Evolutionary conservation across 2,797 vertebrate species (phyloP), one percentile per base, ranked within the genome.

Genomic region (Bradypodion pumilum): DNA sequence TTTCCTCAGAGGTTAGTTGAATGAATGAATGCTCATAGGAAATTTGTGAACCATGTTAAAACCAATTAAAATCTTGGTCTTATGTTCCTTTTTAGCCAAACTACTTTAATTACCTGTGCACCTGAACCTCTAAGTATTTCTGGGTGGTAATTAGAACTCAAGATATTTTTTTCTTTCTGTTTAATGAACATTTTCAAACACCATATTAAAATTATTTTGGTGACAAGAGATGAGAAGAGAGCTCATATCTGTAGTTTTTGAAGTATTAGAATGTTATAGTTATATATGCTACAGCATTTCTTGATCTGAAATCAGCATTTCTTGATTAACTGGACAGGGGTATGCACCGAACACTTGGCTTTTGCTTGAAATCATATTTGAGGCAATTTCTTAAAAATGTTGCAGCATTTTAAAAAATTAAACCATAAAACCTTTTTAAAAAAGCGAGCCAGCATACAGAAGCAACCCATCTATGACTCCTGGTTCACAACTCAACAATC

Each of bases 31-130:
- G 21, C 16, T 76, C 40, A 7, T 7, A 86, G 87, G 85, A 76
- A 76, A 66, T 25, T 65, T 5, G 0, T 2, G 15, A 87, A 74
- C 74, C 42, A 73, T 35, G 68, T 69, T 37, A 85, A 63, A 81
- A 81, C 79, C 73, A 44, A n/a, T 40, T 81, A 69, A 16, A 35
- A 46, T 46, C 65, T 6, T 7, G 7, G 42, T 85, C 85, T 84
- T 6, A 7, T 75, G 3, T 85, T 90, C 89, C 46, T 7, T 59
- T 63, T 68, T 52, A 1, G 35, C 70, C 29, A 70, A 87, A 90
- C 84, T 1, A 77, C 9, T 59, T 90, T 89, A 66, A 86, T 23
- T 19, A 85, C 59, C 49, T 81, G 74, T 79, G n/a, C 63, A 12
- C 49, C 78, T 0, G 37, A 74, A 72, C 65, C 35, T 59, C 70